Conservation (phyloP, 2,113 vertebrate species). For the Cariama cristata region DNA sequence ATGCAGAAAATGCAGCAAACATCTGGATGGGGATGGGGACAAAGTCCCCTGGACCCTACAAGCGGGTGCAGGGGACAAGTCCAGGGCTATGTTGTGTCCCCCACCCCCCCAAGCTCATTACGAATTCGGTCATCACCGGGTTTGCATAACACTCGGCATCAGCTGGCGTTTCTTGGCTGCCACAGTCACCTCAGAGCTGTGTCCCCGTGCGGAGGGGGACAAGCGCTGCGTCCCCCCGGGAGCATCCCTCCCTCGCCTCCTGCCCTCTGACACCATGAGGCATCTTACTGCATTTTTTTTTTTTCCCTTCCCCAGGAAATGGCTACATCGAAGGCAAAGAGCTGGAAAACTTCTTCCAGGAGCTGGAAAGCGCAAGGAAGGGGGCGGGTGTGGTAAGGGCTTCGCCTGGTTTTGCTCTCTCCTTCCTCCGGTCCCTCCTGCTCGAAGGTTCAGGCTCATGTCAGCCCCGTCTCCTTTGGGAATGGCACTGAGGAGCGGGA, state of each 20-base stretch:
- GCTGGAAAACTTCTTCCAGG: conserved; percentile 95
- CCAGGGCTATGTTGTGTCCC: no score
- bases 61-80: background rate
- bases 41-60: background rate
- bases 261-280: background rate
- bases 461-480: background rate
- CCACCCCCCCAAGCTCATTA: background rate
- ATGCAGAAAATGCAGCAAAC: background rate
- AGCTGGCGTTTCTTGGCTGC: rapidly evolving
- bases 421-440: background rate
- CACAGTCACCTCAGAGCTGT: background rate
- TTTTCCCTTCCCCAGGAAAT: conserved; percentile 82
- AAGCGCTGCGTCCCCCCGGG: rapidly evolving
- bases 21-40: background rate
- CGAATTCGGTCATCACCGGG: background rate
- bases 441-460: background rate
- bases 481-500: background rate
- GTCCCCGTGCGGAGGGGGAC: background rate
- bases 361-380: conserved; percentile 90
- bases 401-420: background rate
- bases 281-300: background rate
- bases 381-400: conserved; percentile 91
- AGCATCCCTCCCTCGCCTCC: background rate
- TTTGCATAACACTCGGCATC: background rate
- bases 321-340: conserved; percentile 98